Base-by-base conservation (phyloP, 2,888 invertebrate genomes). In the Stenodera caucasica region DNA sequence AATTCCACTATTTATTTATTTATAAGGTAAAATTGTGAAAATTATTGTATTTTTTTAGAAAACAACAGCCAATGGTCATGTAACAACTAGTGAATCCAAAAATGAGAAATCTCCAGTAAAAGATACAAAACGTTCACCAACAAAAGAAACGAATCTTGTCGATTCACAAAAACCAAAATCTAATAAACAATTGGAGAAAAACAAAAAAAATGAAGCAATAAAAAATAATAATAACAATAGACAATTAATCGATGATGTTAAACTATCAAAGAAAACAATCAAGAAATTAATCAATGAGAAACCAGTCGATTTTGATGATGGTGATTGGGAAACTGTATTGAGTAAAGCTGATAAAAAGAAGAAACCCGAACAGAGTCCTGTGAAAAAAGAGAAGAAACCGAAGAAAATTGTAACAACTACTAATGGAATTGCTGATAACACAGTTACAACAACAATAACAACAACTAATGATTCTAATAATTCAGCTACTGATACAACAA, bases 281-380 rank as follows among this genome's bases (percentile, higher is more conserved):
- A 87, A 86, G 77, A 82, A 82, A 68, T 77, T 78, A 62, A 82
- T 83, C 54, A 80, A 83, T 64, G 88, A 88, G 70, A 90, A 90
- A 75, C 89, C 90, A 9, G 84, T 85, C 49, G 89, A 89, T 72
- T 89, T 85, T 79, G 90, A 90, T 78, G 90, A 90, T 70, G 90
- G 88, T 49, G 85, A 87, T 53, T 91, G 91, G 91, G 88, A 90
- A 81, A 85, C 84, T 69, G 88, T 90, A 68, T 81, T 88, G 63
- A 84, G 88, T 73, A 83, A 88, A 78, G 84, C 87, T 72, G 90
- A 90, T 63, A 90, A 90, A 77, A 91, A 90, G 76, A 90, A 89
- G 79, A 84, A 85, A 60, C 85, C 86, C 55, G 80, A 80, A 50
- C 70, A 70, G 15, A 72, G 77, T 29, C 78, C 78, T 37, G 75